phyloP scores from a whole-genome alignment of 2,113 vertebrate species.

The Vulpes lagopus region DNA sequence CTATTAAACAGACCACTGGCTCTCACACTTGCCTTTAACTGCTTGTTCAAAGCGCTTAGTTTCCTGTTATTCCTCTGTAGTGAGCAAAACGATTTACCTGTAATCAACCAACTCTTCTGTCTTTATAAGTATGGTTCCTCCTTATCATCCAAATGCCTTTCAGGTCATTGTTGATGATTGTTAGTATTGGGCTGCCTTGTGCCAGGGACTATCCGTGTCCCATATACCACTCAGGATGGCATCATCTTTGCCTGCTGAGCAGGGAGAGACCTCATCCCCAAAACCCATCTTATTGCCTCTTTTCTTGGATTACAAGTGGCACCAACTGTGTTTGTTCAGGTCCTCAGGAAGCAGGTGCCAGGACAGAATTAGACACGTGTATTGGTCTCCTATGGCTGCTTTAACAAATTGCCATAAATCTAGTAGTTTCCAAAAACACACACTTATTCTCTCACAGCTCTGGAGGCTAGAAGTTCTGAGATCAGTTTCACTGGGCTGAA shows the following conservation, averaged over 20 bases:
- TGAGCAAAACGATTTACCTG: not conserved
- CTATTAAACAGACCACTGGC: not conserved
- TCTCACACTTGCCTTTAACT: not conserved
- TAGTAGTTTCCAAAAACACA: not conserved
- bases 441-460: not conserved
- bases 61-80: slow-evolving; percentile 29
- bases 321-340: not conserved
- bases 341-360: not conserved
- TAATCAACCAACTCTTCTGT: not conserved
- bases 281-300: not conserved
- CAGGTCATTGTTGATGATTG: not conserved
- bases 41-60: not conserved
- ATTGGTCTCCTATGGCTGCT: not conserved
- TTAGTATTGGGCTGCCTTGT: not conserved
- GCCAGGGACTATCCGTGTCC: not conserved
- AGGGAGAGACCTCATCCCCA: not conserved
- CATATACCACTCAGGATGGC: not conserved
- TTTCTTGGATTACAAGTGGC: not conserved
- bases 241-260: not conserved
- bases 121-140: not conserved
- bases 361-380: not conserved
- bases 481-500: not conserved
- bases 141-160: not conserved
- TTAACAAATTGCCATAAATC: not conserved
- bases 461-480: not conserved